phyloP scores from a whole-genome alignment of 37 sponge, comb jelly and placozoan genomes.

The Diacarnus erythraeanus region DNA sequence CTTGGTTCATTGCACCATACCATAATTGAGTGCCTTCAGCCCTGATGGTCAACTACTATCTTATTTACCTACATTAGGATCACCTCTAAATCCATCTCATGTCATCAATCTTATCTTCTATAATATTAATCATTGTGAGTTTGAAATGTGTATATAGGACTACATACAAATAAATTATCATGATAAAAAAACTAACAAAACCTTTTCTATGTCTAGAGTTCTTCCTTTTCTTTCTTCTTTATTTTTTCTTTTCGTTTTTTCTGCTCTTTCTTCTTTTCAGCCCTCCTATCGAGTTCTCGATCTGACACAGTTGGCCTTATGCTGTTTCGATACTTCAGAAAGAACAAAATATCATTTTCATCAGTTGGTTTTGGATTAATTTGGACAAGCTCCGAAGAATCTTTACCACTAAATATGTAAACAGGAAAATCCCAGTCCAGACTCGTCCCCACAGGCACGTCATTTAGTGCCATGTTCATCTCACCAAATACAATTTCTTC shows the following conservation, averaged over 20 bases:
- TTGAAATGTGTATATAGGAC: no score
- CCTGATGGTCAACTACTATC: no score
- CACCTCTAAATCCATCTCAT: no score
- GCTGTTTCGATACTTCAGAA: constrained; percentile 24
- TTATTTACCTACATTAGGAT: no score
- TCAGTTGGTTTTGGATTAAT: constrained; percentile 50
- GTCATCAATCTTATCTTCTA: no score
- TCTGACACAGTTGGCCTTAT: constrained; percentile 14
- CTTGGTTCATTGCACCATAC: no score
- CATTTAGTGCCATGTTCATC: constrained; percentile 63
- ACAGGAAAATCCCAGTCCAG: constrained; percentile 28
- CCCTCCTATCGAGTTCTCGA: constrained; percentile 9
- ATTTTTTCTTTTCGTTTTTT: constrained; percentile 4
- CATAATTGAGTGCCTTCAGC: no score
- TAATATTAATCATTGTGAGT: no score
- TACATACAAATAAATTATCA: no score
- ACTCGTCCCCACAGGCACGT: constrained; percentile 26
- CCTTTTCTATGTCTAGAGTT: no score
- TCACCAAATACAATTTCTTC: constrained; percentile 45
- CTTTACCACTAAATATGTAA: constrained; percentile 36
- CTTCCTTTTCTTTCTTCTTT: constrained; percentile 22
- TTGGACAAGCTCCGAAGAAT: constrained; percentile 9
- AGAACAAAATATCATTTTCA: constrained; percentile 50
- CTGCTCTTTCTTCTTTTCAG: not conserved
- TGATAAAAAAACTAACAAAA: no score